phyloP scores from a whole-genome alignment of 2,113 vertebrate species.

The Caretta caretta region DNA sequence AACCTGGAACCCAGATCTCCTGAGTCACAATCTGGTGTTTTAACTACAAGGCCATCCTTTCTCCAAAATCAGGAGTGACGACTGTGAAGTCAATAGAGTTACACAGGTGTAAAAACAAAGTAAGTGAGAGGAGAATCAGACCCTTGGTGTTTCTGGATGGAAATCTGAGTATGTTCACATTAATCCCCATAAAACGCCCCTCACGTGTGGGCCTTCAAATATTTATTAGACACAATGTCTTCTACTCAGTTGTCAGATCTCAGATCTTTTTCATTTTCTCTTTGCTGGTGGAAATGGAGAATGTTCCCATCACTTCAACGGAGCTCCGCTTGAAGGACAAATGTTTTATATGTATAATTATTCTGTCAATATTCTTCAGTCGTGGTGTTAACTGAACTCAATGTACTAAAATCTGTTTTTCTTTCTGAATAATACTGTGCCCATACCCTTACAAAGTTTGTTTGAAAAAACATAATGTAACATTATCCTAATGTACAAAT shows the following conservation, averaged over 20 bases:
- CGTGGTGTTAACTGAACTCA: neutral
- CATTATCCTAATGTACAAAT: neutral
- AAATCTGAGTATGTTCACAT: neutral
- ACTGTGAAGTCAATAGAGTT: neutral
- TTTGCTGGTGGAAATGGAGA: neutral
- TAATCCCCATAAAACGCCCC: neutral
- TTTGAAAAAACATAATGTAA: neutral
- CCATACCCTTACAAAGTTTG: neutral
- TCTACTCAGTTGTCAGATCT: neutral
- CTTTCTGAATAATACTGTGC: neutral
- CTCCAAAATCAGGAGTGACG: neutral
- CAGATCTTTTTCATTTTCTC: neutral
- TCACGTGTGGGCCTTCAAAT: neutral
- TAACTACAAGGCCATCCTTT: neutral
- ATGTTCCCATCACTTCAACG: neutral
- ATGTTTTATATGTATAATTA: neutral
- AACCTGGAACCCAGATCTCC: neutral
- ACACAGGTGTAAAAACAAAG: neutral
- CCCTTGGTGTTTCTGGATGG: neutral
- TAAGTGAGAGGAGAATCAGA: neutral
- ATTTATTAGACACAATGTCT: neutral
- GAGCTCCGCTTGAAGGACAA: neutral
- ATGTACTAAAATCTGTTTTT: rapidly evolving
- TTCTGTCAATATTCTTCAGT: neutral
- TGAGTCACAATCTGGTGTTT: neutral